Conservation (phyloP, 2,888 invertebrate species). For the Sphaerophoria rueppellii region DNA sequence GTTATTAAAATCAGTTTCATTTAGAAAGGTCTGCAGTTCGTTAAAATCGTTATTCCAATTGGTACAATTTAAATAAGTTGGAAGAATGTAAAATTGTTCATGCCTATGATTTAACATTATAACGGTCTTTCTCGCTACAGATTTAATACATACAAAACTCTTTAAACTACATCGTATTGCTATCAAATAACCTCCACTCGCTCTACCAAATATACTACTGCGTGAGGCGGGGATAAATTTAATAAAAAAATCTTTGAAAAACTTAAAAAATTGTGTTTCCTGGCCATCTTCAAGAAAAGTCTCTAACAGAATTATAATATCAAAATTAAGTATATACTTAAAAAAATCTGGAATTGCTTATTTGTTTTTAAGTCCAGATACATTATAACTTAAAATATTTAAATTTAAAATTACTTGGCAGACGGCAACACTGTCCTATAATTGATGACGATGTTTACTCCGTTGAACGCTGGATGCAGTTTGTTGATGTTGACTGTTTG, state of each 20-base stretch:
- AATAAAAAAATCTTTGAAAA: conserved; percentile 4
- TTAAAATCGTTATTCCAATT: conserved; percentile 7
- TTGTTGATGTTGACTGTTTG: conserved; percentile 3
- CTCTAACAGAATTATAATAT: conserved; percentile 3
- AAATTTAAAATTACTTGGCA: conserved; percentile 6
- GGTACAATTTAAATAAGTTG: conserved; percentile 3
- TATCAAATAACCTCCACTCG: conserved; percentile 8
- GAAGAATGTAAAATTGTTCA: conserved; percentile 4
- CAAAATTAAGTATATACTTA: conserved; percentile 1
- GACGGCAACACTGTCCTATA: conserved; percentile 5
- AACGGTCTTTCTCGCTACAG: not conserved
- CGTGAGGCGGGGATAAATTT: conserved; percentile 1
- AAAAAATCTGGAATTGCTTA: not conserved
- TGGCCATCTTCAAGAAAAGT: conserved; percentile 2
- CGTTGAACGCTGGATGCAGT: conserved; percentile 5
- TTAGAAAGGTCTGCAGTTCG: conserved; percentile 1
- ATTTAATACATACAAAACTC: not conserved
- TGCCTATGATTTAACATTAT: conserved; percentile 6
- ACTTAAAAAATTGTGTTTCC: not conserved
- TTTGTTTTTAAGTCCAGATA: conserved; percentile 3
- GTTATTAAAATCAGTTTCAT: conserved; percentile 3
- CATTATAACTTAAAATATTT: conserved; percentile 5
- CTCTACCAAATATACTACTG: conserved; percentile 1
- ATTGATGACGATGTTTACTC: conserved; percentile 6
- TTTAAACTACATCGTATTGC: not conserved